Percentiles rank a stretch among this genome's conserved stretches.
These are phyloP conservation scores for Champsocephalus esox DNA, from an alignment of 2,797 vertebrate genomes.

Conservation along the genomic window DNA sequence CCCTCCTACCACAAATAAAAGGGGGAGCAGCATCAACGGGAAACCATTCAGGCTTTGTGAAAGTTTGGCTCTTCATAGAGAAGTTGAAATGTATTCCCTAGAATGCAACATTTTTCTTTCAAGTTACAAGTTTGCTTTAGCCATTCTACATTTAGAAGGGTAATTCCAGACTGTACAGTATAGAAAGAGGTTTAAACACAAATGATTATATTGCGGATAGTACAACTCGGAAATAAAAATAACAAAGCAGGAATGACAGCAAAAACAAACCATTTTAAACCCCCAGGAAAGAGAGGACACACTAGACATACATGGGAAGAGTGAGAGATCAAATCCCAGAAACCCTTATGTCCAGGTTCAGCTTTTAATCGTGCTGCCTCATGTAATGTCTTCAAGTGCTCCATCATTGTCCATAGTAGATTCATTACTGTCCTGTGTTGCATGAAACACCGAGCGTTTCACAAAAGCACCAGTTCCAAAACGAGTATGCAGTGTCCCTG, in stretches of 20 bases:
- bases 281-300: background rate
- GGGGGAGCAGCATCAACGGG: background rate
- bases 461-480: slow-evolving; percentile 52
- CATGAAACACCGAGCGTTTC: slow-evolving; percentile 40
- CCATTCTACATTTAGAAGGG: background rate
- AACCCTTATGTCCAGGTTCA: background rate
- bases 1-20: too few species aligned
- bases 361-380: slow-evolving; percentile 17
- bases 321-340: slow-evolving; percentile 4
- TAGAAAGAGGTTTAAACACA: background rate
- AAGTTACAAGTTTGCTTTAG: background rate
- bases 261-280: slow-evolving; percentile 3
- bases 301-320: background rate
- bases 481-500: slow-evolving; percentile 47
- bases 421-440: slow-evolving; percentile 48
- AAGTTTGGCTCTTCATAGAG: background rate
- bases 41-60: background rate
- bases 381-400: slow-evolving; percentile 20
- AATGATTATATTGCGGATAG: too few species aligned
- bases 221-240: background rate
- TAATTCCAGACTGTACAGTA: background rate
- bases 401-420: slow-evolving; percentile 41
- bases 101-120: background rate
- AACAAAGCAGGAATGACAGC: background rate
- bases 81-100: background rate